phyloP scores from a whole-genome alignment of 2,888 invertebrate species.

The Scaptomyza caliginosa region DNA sequence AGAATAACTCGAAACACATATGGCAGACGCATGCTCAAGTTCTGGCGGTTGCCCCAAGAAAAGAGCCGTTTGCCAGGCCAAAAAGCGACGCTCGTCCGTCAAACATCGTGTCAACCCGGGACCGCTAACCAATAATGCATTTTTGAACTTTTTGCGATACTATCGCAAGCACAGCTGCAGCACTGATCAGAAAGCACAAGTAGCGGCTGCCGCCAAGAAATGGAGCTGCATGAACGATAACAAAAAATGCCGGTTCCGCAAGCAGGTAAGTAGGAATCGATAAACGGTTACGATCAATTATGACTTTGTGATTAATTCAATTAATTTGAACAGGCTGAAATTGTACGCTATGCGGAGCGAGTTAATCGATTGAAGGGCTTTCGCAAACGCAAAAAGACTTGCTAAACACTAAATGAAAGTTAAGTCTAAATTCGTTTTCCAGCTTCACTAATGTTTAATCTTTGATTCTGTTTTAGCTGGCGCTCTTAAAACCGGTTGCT shows the following conservation, averaged over 20 bases:
- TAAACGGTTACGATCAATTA: too few species aligned
- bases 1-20: too few species aligned
- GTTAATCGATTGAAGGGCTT: neutral
- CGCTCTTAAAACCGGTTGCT: too few species aligned
- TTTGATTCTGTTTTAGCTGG: too few species aligned
- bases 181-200: neutral
- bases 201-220: neutral
- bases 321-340: too few species aligned
- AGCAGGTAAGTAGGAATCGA: neutral
- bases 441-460: too few species aligned
- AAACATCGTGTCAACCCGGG: neutral
- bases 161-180: neutral
- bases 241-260: neutral
- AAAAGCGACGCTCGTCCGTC: fast-evolving
- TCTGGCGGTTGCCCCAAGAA: neutral
- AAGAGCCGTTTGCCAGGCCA: too few species aligned
- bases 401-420: too few species aligned
- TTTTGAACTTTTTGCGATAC: neutral
- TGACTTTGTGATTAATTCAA: too few species aligned
- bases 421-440: too few species aligned
- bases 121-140: constrained; percentile 6
- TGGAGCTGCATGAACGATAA: neutral
- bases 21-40: neutral
- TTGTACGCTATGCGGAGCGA: neutral
- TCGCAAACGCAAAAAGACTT: neutral